Percentiles rank a stretch among this genome's conserved stretches.
Evolutionary conservation across 92 coral and sea anemone genomes (phyloP).

Genomic region (Siderastrea radians): DNA sequence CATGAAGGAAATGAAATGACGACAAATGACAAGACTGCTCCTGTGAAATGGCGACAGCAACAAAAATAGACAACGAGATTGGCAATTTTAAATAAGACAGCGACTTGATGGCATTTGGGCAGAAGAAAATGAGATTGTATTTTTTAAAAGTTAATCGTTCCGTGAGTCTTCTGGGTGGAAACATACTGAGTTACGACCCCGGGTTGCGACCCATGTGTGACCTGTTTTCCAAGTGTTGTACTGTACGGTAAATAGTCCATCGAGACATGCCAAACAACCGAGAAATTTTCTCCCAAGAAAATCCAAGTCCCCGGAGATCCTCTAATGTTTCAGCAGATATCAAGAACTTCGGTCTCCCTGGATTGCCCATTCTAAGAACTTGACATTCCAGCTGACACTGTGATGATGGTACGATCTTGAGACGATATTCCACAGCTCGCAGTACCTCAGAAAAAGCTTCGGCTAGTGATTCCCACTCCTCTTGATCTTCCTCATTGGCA

Average conservation of each 20-base stretch:
- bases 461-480: conserved; percentile 23
- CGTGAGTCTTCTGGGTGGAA: no score
- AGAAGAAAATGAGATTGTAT: no score
- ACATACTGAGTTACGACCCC: no score
- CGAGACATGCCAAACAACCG: conserved; percentile 31
- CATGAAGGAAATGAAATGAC: no score
- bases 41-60: no score
- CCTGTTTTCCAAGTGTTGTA: no score
- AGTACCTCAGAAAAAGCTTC: conserved; percentile 38
- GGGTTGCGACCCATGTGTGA: no score
- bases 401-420: conserved; percentile 33
- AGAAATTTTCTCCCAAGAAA: conserved; percentile 19
- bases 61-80: no score
- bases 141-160: no score
- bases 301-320: conserved; percentile 30
- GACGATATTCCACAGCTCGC: conserved; percentile 4
- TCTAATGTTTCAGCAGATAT: conserved; percentile 24
- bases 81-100: no score
- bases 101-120: no score
- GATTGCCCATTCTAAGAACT: conserved; percentile 23
- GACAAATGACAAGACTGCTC: no score
- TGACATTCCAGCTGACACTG: conserved; percentile 7
- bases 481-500: conserved; percentile 8
- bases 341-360: conserved; percentile 44
- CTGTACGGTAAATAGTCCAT: conserved; percentile 43